Conservation (phyloP, 2,797 vertebrate species). For the Macropus fuliginosus region DNA sequence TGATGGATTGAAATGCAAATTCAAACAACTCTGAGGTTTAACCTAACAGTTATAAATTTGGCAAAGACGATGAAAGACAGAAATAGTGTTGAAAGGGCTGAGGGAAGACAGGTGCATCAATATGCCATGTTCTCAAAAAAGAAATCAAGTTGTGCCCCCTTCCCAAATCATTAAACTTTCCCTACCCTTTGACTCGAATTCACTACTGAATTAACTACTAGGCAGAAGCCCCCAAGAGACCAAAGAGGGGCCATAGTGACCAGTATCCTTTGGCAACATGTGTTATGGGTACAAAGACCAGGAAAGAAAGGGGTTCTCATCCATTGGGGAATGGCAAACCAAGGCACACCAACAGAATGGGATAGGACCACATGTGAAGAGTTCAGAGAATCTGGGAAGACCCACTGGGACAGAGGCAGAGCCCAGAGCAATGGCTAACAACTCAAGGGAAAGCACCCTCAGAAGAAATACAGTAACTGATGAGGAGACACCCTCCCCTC, state of each 20-base stretch:
- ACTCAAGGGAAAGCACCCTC: neutral
- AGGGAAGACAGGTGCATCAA: neutral
- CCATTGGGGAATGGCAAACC: neutral
- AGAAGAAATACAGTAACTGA: neutral
- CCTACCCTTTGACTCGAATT: neutral
- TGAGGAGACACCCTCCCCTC: too few relatives aligned
- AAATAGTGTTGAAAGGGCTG: neutral
- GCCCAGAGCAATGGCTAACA: too few relatives aligned
- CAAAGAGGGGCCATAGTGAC: neutral
- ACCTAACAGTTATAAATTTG: neutral
- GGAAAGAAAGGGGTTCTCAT: too few relatives aligned
- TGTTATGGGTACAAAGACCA: neutral
- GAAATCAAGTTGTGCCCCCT: neutral
- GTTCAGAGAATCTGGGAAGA: neutral
- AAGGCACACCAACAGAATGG: neutral
- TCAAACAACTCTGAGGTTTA: neutral
- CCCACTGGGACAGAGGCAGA: neutral
- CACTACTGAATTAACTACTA: neutral
- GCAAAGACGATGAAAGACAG: neutral
- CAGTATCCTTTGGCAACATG: neutral
- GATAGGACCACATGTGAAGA: neutral
- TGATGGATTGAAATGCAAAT: slow-evolving; percentile 1
- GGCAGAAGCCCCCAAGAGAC: neutral
- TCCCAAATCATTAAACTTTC: neutral
- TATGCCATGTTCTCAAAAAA: neutral